phyloP scores from a whole-genome alignment of 2,797 vertebrate genomes.

The Anguilla anguilla region DNA sequence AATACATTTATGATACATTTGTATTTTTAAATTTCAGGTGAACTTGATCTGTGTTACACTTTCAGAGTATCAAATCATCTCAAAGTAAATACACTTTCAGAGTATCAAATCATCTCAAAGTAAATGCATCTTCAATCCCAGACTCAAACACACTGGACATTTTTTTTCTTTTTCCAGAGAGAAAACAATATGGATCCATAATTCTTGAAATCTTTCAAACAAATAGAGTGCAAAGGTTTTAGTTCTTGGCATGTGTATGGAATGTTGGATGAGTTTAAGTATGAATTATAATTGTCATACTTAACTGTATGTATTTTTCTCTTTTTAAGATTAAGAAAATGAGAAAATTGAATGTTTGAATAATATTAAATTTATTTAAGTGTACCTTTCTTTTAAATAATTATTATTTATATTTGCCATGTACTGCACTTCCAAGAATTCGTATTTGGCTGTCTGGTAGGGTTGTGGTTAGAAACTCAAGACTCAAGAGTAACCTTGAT shows the following conservation, averaged over 20 bases:
- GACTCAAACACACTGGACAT: not conserved
- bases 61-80: too few relatives aligned
- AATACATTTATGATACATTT: too few relatives aligned
- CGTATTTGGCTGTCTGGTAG: not conserved
- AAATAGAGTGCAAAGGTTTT: not conserved
- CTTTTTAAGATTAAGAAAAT: too few relatives aligned
- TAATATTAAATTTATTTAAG: not conserved
- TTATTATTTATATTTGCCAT: not conserved
- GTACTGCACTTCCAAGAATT: not conserved
- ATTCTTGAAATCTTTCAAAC: not conserved
- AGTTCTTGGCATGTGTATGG: not conserved
- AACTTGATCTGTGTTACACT: too few relatives aligned
- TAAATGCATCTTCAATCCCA: not conserved
- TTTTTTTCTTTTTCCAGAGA: not conserved
- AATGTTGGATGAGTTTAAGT: not conserved
- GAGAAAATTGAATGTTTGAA: too few relatives aligned
- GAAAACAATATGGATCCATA: not conserved
- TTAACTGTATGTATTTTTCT: too few relatives aligned
- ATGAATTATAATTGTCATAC: too few relatives aligned
- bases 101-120: too few relatives aligned
- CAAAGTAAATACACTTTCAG: too few relatives aligned
- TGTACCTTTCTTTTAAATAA: not conserved
- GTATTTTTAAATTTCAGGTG: too few relatives aligned
- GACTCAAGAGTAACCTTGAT: not conserved
- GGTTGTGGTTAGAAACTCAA: too few relatives aligned